Evolutionary conservation across 1,140 invertebrate genomes (phyloP).

Genomic region (Marisa cornuarietis): DNA sequence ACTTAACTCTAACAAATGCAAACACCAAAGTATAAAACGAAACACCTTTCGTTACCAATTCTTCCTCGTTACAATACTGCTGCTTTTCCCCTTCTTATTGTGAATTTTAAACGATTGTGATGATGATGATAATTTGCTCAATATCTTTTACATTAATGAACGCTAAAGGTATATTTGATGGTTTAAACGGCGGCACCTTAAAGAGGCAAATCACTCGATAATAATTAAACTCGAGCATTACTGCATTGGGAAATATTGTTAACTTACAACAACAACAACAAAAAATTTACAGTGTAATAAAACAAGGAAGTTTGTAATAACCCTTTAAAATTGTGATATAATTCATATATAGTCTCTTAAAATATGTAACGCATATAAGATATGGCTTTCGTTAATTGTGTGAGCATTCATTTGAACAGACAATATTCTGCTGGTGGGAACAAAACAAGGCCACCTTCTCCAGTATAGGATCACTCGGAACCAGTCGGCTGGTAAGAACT

Average conservation of each 20-base stretch:
- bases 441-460: constrained; percentile 89
- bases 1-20: background rate
- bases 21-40: background rate
- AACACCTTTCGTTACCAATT: background rate
- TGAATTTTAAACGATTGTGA: no score
- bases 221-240: no score
- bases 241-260: no score
- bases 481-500: constrained; percentile 36
- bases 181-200: no score
- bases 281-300: no score
- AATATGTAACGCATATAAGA: no score
- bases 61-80: background rate
- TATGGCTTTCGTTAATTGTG: background rate
- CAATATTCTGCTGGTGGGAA: constrained; percentile 90
- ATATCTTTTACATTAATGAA: background rate
- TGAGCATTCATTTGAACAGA: constrained; percentile 71
- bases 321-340: no score
- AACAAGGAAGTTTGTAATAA: no score
- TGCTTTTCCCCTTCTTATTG: background rate
- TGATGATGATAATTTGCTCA: background rate
- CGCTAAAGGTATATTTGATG: no score
- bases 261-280: no score
- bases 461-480: constrained; percentile 76
- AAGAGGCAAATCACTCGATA: no score
- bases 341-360: no score